Conservation (phyloP, 2,113 vertebrate species). For the Corydoras sp. region DNA sequence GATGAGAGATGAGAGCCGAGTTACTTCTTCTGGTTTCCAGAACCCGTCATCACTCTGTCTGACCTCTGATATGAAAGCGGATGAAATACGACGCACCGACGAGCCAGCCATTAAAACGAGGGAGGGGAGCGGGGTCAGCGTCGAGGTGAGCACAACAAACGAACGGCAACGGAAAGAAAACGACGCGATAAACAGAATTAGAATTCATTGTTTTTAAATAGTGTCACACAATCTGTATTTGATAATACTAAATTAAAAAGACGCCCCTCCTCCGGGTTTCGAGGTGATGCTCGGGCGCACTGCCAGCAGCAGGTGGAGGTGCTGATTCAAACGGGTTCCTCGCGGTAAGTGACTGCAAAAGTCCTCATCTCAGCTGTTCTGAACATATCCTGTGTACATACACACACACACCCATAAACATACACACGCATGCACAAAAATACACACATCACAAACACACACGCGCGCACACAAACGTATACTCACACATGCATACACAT, state of each 20-base stretch:
- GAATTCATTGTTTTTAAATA: constrained; percentile 77
- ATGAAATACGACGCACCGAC: constrained; percentile 58
- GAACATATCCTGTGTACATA: constrained; percentile 58
- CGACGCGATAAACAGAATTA: constrained; percentile 73
- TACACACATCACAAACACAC: too few species aligned
- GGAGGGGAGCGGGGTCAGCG: constrained; percentile 44
- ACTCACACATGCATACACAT: neutral
- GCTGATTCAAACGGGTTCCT: constrained; percentile 62
- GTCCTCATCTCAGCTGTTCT: constrained; percentile 64
- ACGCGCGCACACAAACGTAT: too few species aligned
- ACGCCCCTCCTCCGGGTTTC: constrained; percentile 60
- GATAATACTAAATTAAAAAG: constrained; percentile 79
- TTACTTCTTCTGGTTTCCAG: constrained; percentile 45
- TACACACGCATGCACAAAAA: too few species aligned
- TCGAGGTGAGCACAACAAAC: constrained; percentile 71
- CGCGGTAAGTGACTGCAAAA: constrained; percentile 62
- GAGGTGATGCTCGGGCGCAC: constrained; percentile 45
- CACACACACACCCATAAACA: neutral
- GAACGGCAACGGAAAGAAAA: constrained; percentile 54
- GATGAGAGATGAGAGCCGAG: constrained; percentile 57
- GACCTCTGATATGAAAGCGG: constrained; percentile 49
- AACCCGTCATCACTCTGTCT: constrained; percentile 39
- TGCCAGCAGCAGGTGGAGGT: constrained; percentile 58
- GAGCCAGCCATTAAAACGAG: constrained; percentile 56
- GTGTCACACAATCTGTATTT: constrained; percentile 77